Evolutionary conservation across 2,113 vertebrate species (phyloP).

Genomic region (Thryonomys swinderianus): DNA sequence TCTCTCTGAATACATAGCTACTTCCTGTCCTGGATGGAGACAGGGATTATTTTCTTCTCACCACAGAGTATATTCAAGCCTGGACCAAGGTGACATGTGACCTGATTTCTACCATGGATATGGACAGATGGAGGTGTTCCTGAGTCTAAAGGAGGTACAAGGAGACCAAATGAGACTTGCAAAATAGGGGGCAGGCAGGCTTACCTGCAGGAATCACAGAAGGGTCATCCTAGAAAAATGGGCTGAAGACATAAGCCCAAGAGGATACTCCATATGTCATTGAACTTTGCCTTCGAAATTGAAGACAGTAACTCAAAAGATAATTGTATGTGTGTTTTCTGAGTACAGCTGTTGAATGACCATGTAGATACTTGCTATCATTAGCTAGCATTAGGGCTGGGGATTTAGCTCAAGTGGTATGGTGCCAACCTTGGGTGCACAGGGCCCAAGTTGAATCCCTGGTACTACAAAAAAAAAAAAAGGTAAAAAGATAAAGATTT

Average conservation of each 20-base stretch:
- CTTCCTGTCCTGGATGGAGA: background rate
- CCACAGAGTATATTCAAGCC: background rate
- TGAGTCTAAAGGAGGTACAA: background rate
- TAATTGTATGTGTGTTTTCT: background rate
- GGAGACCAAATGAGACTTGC: background rate
- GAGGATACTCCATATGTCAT: background rate
- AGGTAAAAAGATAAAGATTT: background rate
- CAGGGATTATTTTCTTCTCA: rapidly evolving
- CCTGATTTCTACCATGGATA: background rate
- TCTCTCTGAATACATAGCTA: background rate
- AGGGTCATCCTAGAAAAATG: rapidly evolving
- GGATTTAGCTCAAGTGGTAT: no score
- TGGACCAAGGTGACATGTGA: background rate
- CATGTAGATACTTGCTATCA: background rate
- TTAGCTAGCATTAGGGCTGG: no score
- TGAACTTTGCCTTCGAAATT: background rate
- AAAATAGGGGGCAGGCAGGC: background rate
- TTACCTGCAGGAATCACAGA: no score
- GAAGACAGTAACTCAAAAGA: background rate
- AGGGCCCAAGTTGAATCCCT: no score
- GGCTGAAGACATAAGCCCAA: no score
- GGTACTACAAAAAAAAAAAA: no score
- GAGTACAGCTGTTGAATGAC: background rate
- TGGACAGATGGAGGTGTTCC: background rate
- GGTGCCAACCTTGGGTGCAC: no score